Conservation (phyloP, 2,888 invertebrate genomes). For the Xanthostigma xanthostigma region DNA sequence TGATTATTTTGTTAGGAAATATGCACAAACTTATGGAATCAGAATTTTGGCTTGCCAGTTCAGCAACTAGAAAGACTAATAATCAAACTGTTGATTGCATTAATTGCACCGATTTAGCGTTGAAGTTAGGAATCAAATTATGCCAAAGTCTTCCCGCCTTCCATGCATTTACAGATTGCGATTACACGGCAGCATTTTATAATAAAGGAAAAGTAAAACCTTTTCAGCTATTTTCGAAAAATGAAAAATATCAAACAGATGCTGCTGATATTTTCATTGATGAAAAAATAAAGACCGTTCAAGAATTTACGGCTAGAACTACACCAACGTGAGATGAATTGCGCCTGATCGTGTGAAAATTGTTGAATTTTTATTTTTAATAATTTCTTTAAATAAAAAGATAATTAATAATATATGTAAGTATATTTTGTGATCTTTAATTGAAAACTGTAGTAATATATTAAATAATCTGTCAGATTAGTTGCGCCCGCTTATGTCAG, state of each 20-base stretch:
- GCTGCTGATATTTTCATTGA: constrained; percentile 15
- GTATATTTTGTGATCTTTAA: no score
- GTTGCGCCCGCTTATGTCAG: no score
- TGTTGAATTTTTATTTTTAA: no score
- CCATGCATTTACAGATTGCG: constrained; percentile 20
- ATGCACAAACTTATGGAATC: constrained; percentile 15
- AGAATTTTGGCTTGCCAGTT: constrained; percentile 14
- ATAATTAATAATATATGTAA: no score
- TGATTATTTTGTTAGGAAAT: constrained; percentile 16
- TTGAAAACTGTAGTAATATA: no score
- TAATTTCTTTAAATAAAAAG: no score
- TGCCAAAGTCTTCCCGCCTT: constrained; percentile 16
- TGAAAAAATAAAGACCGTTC: constrained; percentile 20
- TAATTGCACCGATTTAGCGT: constrained; percentile 15
- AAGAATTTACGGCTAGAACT: constrained; percentile 19
- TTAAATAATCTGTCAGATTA: no score
- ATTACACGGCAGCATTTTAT: constrained; percentile 18
- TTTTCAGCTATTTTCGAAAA: constrained; percentile 17
- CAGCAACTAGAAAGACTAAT: constrained; percentile 6
- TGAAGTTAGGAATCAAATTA: constrained; percentile 14
- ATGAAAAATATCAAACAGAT: constrained; percentile 17
- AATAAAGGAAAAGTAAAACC: constrained; percentile 19
- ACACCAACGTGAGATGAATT: no score
- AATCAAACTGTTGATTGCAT: constrained; percentile 12
- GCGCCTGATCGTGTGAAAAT: no score